phyloP scores from a whole-genome alignment of 2,888 invertebrate species.

The Chrysolina oricalcia region DNA sequence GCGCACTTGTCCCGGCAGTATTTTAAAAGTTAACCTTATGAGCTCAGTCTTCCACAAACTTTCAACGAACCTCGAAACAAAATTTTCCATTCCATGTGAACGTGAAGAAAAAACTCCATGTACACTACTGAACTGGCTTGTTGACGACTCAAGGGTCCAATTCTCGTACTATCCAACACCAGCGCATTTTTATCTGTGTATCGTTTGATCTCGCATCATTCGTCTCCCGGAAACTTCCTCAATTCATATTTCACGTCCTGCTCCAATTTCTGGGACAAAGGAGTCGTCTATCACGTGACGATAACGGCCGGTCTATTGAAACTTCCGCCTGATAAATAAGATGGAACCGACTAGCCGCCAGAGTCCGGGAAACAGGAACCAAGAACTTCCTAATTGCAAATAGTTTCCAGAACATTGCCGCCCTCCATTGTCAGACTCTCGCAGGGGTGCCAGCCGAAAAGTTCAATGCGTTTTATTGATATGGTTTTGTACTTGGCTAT shows the following conservation, averaged over 20 bases:
- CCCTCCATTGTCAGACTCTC: conserved; percentile 8
- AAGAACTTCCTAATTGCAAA: conserved; percentile 21
- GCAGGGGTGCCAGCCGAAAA: conserved; percentile 1
- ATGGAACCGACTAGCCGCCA: conserved; percentile 14
- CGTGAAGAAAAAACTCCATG: too few relatives aligned
- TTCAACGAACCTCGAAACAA: too few relatives aligned
- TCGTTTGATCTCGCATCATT: background rate
- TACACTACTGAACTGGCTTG: too few relatives aligned
- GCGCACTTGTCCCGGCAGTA: too few relatives aligned
- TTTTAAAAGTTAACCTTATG: too few relatives aligned
- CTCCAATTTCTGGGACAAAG: background rate
- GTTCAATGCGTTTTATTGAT: conserved; percentile 14
- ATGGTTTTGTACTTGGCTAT: background rate
- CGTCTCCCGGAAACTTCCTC: background rate
- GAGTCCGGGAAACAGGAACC: conserved; percentile 20
- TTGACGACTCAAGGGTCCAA: too few relatives aligned
- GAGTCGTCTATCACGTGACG: background rate
- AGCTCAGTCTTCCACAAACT: too few relatives aligned
- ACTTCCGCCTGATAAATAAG: conserved; percentile 14
- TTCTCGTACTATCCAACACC: background rate
- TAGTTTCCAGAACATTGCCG: conserved; percentile 16
- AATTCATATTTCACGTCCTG: background rate
- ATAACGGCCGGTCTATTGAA: background rate
- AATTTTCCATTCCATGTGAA: too few relatives aligned
- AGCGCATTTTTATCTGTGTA: background rate